Percentiles rank a stretch among this genome's conserved stretches.
These are phyloP conservation scores for Mastomys natalensis DNA, from an alignment of 2,113 vertebrate genomes.

Conservation along the genomic window DNA sequence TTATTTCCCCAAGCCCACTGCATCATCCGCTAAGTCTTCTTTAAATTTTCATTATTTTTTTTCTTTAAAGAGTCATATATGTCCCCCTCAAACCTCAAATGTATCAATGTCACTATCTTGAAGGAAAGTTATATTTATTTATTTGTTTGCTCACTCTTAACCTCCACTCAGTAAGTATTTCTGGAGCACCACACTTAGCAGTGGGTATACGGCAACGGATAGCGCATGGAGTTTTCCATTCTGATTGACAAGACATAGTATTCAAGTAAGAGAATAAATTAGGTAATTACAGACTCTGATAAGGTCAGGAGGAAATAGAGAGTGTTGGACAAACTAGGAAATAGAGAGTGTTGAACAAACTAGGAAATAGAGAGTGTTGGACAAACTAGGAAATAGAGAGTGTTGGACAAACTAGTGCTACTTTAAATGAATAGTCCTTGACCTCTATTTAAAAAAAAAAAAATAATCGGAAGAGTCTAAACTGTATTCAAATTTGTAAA, in stretches of 20 bases:
- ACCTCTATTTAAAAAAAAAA: background rate
- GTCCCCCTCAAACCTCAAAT: background rate
- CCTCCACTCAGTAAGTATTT: conserved; percentile 34
- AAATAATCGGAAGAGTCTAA: background rate
- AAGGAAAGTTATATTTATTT: background rate
- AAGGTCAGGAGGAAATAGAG: background rate
- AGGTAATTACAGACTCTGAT: background rate
- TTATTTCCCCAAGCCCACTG: background rate
- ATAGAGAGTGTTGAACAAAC: too few relatives aligned
- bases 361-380: background rate
- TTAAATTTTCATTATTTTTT: conserved; percentile 28
- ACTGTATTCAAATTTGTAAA: background rate
- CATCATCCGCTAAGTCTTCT: background rate
- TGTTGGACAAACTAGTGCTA: background rate
- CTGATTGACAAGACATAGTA: background rate
- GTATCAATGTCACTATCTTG: background rate
- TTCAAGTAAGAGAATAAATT: conserved; percentile 1
- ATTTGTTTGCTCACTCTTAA: background rate
- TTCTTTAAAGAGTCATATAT: background rate
- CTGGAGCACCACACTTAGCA: background rate
- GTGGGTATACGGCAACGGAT: background rate
- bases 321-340: background rate
- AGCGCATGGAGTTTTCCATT: background rate
- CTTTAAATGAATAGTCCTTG: background rate
- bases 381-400: background rate